Conservation (phyloP, 2,888 invertebrate genomes). For the Nudaria mundana region DNA sequence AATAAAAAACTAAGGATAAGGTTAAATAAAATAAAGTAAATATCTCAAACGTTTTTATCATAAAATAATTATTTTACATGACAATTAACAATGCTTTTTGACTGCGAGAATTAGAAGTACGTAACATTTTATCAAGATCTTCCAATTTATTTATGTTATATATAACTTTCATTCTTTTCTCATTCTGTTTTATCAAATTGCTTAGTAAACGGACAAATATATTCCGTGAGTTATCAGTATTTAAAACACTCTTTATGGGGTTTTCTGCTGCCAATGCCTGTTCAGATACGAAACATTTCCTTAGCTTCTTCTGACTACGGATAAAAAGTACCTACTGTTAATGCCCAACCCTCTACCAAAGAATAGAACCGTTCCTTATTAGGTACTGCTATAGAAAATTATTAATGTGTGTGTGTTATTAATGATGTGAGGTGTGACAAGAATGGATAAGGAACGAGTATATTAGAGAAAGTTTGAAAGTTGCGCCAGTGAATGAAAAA, state of each 20-base stretch:
- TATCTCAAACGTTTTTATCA: neutral
- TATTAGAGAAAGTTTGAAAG: too few relatives aligned
- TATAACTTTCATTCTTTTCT: constrained; percentile 14
- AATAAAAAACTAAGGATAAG: neutral
- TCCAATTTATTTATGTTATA: constrained; percentile 13
- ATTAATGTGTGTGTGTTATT: too few relatives aligned
- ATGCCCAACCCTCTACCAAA: too few relatives aligned
- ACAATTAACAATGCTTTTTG: neutral
- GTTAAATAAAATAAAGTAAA: neutral
- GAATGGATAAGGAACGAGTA: too few relatives aligned
- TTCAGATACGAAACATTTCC: constrained; percentile 1
- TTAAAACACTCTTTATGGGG: constrained; percentile 4
- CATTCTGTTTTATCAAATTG: constrained; percentile 26
- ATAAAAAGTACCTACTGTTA: neutral
- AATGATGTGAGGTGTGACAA: too few relatives aligned
- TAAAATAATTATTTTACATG: neutral
- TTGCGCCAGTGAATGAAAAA: too few relatives aligned
- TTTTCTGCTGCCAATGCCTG: constrained; percentile 13
- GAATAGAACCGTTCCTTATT: too few relatives aligned
- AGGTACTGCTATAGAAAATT: too few relatives aligned
- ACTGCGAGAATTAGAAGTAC: neutral
- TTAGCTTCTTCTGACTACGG: neutral
- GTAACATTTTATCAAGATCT: constrained; percentile 5
- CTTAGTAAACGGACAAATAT: constrained; percentile 20
- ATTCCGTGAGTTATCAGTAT: constrained; percentile 14